Base-by-base conservation (phyloP, 2,888 invertebrate species). In the Ommatoiulus sabulosus region DNA sequence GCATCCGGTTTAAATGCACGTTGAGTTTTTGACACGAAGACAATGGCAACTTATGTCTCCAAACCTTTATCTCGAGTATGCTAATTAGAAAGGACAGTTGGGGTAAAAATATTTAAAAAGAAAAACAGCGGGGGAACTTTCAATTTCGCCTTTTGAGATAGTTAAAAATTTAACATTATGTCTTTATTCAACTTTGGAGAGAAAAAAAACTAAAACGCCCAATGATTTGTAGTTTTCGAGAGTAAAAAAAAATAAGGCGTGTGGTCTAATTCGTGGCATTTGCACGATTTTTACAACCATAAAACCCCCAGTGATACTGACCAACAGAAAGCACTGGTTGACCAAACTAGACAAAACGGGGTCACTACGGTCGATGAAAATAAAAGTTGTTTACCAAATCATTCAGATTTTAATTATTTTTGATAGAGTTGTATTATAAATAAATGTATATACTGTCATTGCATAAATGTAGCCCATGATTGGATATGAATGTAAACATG, bases 11-110 rank as follows among this genome's bases (percentile, higher is more conserved):
- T 12, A 44, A 84, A 35, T 44, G 35, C 84, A 84, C 44, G 84
- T 44, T 84, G 24, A 84, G 8, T 43, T 43, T 44, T 84, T 84
- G 84, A 84, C 84, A 84, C 15, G 44, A 84, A 84, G 84, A 84
- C 84, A 84, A 84, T 84, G 84, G 84, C 43, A 84, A 43, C 44
- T 84, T 84, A 84, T 84, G 35, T 84, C 43, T 84, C 84, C 43
- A 84, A n/a, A 84, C 43, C 17, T 84, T 44, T 84, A 44, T 84
- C 44, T 24, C 44, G 35, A 43, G 43, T 84, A 84, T 84, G 84
- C 44, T 84, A 84, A 63, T 63, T 63, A 63, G 63, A 44, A 84
- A 84, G 17, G 44, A 84, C 84, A 84, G 84, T 17, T 84, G 84
- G 63, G 17, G 63, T 17, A 84, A 84, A 84, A 43, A 24, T 35